These are phyloP conservation scores for Protomyctophum bolini DNA, from an alignment of 2,113 vertebrate genomes.

Conservation along the genomic window DNA sequence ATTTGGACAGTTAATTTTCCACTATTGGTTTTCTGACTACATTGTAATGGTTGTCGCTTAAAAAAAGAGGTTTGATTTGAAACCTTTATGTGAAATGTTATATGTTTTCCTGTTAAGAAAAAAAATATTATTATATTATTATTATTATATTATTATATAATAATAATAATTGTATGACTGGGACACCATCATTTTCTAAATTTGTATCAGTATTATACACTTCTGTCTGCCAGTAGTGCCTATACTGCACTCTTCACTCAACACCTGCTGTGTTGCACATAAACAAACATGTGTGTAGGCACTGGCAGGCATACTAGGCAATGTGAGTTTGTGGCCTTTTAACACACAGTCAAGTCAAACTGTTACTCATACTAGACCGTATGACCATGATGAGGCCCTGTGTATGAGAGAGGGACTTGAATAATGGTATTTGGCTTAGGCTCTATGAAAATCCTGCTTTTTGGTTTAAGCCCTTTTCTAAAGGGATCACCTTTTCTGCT, in stretches of 20 bases:
- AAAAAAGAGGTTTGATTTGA: neutral
- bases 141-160: constrained; percentile 47
- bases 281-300: neutral
- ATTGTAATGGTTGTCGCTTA: neutral
- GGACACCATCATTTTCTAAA: too few species aligned
- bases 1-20: neutral
- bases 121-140: too few species aligned
- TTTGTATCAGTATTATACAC: constrained; percentile 74
- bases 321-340: constrained; percentile 13
- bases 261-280: constrained; percentile 29
- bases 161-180: constrained; percentile 48
- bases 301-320: too few species aligned
- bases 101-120: too few species aligned
- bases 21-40: neutral
- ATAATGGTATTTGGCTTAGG: neutral
- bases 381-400: neutral
- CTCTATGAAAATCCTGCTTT: neutral
- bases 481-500: neutral
- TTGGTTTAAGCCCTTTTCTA: neutral
- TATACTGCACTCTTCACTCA: constrained; percentile 57
- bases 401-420: constrained; percentile 4
- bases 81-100: neutral
- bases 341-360: constrained; percentile 19
- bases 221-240: constrained; percentile 45
- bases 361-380: constrained; percentile 37